Evolutionary conservation across 2,797 vertebrate species (phyloP).

Genomic region (Sebastiscus tertius): DNA sequence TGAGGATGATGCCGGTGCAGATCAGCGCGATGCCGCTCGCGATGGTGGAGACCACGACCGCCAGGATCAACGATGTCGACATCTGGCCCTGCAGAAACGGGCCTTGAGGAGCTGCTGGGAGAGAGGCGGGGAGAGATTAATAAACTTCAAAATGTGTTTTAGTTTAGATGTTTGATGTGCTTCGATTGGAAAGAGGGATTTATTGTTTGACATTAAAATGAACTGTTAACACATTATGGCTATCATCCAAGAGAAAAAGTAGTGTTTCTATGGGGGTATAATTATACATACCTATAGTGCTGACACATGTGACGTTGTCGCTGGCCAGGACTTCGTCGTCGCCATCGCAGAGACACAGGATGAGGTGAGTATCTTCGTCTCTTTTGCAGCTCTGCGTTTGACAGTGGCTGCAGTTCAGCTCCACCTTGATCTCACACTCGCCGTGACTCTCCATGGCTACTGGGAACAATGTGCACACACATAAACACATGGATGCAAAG

Average conservation of each 20-base stretch:
- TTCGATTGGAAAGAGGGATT: not conserved
- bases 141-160: not conserved
- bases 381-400: constrained; percentile 88
- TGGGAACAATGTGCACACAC: not conserved
- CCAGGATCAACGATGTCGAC: constrained; percentile 86
- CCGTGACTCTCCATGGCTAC: constrained; percentile 91
- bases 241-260: not conserved
- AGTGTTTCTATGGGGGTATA: not conserved
- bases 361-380: constrained; percentile 80
- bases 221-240: not conserved
- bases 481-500: not conserved
- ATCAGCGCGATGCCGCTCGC: constrained; percentile 85
- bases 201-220: not conserved
- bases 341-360: constrained; percentile 88
- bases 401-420: constrained; percentile 92
- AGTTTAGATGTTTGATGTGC: not conserved
- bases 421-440: constrained; percentile 90
- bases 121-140: constrained; percentile 1
- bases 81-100: constrained; percentile 75
- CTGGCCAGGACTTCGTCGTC: constrained; percentile 84
- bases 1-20: constrained; percentile 88
- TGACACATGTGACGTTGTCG: constrained; percentile 88
- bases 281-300: constrained; percentile 68
- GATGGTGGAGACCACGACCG: constrained; percentile 85
- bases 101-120: constrained; percentile 67